phyloP scores from a whole-genome alignment of 2,797 vertebrate genomes.

The Channa striata region DNA sequence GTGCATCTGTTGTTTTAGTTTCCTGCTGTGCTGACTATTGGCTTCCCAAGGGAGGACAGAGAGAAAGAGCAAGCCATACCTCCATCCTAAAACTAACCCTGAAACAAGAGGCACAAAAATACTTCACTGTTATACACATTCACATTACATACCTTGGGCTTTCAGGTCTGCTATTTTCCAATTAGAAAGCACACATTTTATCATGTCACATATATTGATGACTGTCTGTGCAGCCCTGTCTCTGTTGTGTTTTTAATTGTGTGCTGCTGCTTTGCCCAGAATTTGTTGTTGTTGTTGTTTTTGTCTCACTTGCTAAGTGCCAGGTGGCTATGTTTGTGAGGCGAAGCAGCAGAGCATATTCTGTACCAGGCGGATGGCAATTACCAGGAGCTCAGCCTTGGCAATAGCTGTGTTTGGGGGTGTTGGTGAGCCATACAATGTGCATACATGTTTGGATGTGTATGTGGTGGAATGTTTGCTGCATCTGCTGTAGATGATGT shows the following conservation, averaged over 20 bases:
- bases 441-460: constrained; percentile 42
- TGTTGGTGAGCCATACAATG: constrained; percentile 52
- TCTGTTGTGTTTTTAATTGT: constrained; percentile 47
- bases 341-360: constrained; percentile 73
- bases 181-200: constrained; percentile 41
- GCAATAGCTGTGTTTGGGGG: constrained; percentile 39
- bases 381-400: constrained; percentile 77
- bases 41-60: constrained; percentile 42
- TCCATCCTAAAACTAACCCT: constrained; percentile 24
- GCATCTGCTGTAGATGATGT: constrained; percentile 4
- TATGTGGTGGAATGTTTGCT: constrained; percentile 12
- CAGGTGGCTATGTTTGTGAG: constrained; percentile 77
- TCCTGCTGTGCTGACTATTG: constrained; percentile 41
- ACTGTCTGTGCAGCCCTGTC: constrained; percentile 22
- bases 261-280: constrained; percentile 31
- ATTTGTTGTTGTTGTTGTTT: constrained; percentile 65
- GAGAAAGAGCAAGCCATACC: constrained; percentile 41
- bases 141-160: constrained; percentile 8
- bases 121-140: constrained; percentile 19
- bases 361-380: constrained; percentile 73
- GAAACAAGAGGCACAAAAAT: not conserved
- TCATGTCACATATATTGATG: constrained; percentile 35
- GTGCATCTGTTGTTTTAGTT: constrained; percentile 53
- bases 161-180: constrained; percentile 27
- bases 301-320: constrained; percentile 67